phyloP scores from a whole-genome alignment of 2,888 invertebrate genomes.

The Pammene aurita region DNA sequence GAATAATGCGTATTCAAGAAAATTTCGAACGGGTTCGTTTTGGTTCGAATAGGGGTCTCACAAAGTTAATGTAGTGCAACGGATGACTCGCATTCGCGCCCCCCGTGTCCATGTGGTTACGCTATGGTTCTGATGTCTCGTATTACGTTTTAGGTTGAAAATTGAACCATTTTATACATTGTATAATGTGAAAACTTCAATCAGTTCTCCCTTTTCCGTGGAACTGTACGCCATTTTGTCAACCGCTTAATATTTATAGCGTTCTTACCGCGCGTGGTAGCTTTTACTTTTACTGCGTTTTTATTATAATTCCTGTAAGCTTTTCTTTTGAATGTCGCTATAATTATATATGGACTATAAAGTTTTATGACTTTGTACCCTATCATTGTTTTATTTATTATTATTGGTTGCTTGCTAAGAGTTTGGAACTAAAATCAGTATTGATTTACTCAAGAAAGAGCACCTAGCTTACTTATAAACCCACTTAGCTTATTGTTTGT shows the following conservation, averaged over 20 bases:
- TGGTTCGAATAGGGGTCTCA: conserved; percentile 58
- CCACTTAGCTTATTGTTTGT: too few relatives aligned
- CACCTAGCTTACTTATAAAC: too few relatives aligned
- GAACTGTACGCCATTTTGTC: conserved; percentile 54
- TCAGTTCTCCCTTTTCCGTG: conserved; percentile 44
- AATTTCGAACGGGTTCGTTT: conserved; percentile 72
- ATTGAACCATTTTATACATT: conserved; percentile 45
- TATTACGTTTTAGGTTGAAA: conserved; percentile 46
- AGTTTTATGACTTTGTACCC: conserved; percentile 51
- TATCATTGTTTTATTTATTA: conserved; percentile 45
- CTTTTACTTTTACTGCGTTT: conserved; percentile 60
- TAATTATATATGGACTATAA: conserved; percentile 56
- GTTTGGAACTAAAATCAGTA: conserved; percentile 5
- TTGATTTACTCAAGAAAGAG: background rate
- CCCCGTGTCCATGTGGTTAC: conserved; percentile 33
- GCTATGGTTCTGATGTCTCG: conserved; percentile 20
- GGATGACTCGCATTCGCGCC: conserved; percentile 55
- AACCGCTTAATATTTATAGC: conserved; percentile 59
- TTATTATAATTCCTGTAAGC: conserved; percentile 57
- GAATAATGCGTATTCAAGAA: conserved; percentile 77
- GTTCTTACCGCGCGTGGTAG: conserved; percentile 53
- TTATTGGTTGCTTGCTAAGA: conserved; percentile 28
- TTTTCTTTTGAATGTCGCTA: conserved; percentile 56
- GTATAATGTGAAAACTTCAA: conserved; percentile 43
- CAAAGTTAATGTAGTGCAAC: conserved; percentile 68